A percentile compares a stretch with the other conserved stretches of the same genome.
Conservation (phyloP, 1,140 invertebrate species). For the Drosophila equinoxialis region DNA sequence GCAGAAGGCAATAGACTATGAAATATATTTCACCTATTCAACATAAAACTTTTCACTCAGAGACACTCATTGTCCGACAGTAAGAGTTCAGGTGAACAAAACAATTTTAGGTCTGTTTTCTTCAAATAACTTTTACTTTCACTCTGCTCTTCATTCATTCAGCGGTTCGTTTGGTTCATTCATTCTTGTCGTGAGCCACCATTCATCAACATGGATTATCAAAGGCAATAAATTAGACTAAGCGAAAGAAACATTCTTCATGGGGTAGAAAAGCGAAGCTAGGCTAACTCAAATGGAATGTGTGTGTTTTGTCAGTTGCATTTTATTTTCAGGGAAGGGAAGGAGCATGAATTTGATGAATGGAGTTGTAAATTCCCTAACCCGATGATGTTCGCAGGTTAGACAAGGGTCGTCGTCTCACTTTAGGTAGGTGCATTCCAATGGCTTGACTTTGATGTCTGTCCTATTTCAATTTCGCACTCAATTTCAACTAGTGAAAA, state of each 20-base stretch:
- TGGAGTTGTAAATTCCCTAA: constrained; percentile 59
- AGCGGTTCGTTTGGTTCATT: constrained; percentile 16
- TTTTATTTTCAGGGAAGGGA: not conserved
- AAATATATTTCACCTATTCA: constrained; percentile 1
- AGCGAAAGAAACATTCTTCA: constrained; percentile 28
- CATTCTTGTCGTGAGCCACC: constrained; percentile 50
- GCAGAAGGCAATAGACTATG: not conserved
- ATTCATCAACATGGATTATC: constrained; percentile 77
- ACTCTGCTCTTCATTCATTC: not conserved
- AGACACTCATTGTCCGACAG: too few relatives aligned
- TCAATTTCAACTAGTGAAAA: constrained; percentile 49
- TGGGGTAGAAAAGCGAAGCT: not conserved
- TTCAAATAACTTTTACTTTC: not conserved
- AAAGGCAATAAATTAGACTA: constrained; percentile 74
- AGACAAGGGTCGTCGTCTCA: constrained; percentile 28
- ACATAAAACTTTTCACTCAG: not conserved
- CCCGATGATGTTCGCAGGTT: constrained; percentile 18
- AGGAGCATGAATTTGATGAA: constrained; percentile 66
- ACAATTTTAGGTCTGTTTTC: constrained; percentile 7
- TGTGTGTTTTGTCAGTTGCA: constrained; percentile 4
- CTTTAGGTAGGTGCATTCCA: not conserved
- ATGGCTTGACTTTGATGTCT: constrained; percentile 11
- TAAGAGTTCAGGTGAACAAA: not conserved
- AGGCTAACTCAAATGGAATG: constrained; percentile 4
- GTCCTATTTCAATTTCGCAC: constrained; percentile 37